These are phyloP conservation scores for Amazona ochrocephala DNA, from an alignment of 2,797 vertebrate genomes.

Conservation along the genomic window DNA sequence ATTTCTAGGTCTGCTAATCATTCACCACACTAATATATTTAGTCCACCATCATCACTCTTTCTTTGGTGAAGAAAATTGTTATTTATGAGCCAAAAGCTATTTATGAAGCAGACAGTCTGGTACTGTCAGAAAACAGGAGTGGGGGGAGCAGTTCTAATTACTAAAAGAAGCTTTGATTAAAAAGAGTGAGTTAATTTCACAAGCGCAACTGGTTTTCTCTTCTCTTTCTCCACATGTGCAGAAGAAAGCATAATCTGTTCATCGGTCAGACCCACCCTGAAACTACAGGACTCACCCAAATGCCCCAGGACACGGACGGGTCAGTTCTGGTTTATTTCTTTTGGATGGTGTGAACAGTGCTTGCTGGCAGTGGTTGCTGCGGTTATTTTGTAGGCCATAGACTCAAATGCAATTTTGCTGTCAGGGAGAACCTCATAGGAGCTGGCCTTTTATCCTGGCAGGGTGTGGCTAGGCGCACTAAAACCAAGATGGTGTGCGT, in stretches of 20 bases:
- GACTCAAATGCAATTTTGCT: neutral
- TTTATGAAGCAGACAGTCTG: conserved; percentile 42
- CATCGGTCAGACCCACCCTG: neutral
- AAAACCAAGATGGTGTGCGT: neutral
- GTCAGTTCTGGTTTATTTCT: neutral
- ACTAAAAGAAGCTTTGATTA: conserved; percentile 50
- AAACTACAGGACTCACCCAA: neutral
- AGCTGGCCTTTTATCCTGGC: neutral
- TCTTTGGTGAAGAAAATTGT: conserved; percentile 9
- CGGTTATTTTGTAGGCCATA: neutral
- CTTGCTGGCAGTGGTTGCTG: neutral
- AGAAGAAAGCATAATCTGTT: neutral
- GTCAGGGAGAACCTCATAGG: neutral
- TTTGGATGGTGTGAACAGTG: neutral
- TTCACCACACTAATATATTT: conserved; percentile 14
- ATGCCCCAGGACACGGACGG: neutral
- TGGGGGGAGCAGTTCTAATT: neutral
- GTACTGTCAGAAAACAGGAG: neutral
- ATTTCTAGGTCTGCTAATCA: neutral
- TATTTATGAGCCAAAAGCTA: conserved; percentile 45
- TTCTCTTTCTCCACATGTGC: neutral
- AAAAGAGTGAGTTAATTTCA: conserved; percentile 28
- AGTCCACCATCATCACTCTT: neutral
- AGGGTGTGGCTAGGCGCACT: neutral
- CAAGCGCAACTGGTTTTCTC: conserved; percentile 9